Base-by-base conservation (phyloP, 1,140 invertebrate genomes). In the Apis florea region DNA sequence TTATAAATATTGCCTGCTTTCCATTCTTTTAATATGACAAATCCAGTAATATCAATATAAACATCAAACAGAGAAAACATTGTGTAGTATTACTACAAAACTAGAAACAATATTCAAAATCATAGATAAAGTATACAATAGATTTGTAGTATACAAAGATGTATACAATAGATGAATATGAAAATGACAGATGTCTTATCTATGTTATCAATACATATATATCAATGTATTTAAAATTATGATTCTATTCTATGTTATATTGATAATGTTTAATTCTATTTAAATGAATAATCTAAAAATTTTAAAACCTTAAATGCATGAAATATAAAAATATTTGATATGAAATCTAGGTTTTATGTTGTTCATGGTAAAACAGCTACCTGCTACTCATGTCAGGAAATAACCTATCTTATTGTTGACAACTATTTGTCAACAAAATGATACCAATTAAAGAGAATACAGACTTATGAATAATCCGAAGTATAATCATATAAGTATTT, bases 341-440 rank as follows among this genome's bases (percentile, higher is more conserved):
- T 58, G 6, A 24, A 12, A 51, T 86, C 64, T 77, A 61, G 21
- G 49, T 68, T n/a, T 58, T 6, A 21, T 13, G 12, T 67, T 13
- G 6, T 67, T n/a, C 13, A 47, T 12, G 64, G 64, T 67, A 9
- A 67, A 69, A 19, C 13, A 63, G 63, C 47, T 66, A 80, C 71
- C 61, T 59, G 59, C 73, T 74, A 71, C 26, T 83, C 63, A 49
- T 77, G 72, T 73, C 56, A 82, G 40, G n/a, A 61, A 83, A 81
- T 86, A 87, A 87, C 85, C 82, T 87, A 56, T 59, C 15, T 12
- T 56, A 72, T 63, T 79, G 77, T 87, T 87, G 82, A 78, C 85
- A 86, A 84, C 24, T 63, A 59, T 66, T 83, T 87, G 84, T 87
- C 85, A 87, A 87, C 85, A 87, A 83, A 15, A 83, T 87, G 84